These are phyloP conservation scores for Aquatica leii DNA, from an alignment of 2,888 invertebrate genomes.

Conservation along the genomic window DNA sequence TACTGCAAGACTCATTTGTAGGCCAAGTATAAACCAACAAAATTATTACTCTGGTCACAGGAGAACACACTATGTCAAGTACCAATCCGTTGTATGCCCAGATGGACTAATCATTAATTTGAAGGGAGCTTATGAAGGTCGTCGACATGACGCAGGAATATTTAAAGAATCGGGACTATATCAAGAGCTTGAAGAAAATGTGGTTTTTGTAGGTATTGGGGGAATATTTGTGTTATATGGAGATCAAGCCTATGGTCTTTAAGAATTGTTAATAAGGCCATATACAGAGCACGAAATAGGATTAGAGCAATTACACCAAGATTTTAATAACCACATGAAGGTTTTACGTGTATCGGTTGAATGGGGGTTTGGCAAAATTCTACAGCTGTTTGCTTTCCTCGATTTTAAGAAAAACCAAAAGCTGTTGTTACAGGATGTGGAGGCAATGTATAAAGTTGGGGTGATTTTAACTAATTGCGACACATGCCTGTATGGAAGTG, in stretches of 20 bases:
- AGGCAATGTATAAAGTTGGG: conserved; percentile 3
- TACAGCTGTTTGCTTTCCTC: conserved; percentile 24
- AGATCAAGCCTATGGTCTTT: conserved; percentile 6
- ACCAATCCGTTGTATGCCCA: conserved; percentile 37
- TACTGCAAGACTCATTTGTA: conserved; percentile 35
- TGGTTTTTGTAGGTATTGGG: conserved; percentile 1
- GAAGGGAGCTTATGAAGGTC: conserved; percentile 37
- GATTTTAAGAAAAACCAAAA: too few species aligned
- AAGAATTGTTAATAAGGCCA: conserved; percentile 3
- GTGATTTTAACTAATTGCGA: conserved; percentile 2
- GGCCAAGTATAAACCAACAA: conserved; percentile 32
- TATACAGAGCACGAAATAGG: conserved; percentile 2
- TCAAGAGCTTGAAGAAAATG: conserved; percentile 31
- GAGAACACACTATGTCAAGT: conserved; percentile 35
- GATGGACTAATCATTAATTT: conserved; percentile 40
- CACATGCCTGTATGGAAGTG: conserved; percentile 3
- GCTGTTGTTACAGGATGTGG: conserved; percentile 5
- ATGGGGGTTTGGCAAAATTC: conserved; percentile 43
- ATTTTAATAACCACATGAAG: conserved; percentile 20
- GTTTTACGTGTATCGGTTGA: conserved; percentile 30
- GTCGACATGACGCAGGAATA: conserved; percentile 38
- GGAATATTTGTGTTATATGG: conserved; percentile 11
- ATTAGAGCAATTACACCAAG: not conserved
- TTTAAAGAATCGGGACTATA: conserved; percentile 19
- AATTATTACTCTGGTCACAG: conserved; percentile 36